These are phyloP conservation scores for Glaucopsyche alexis DNA, from an alignment of 2,888 invertebrate species.

Conservation along the genomic window DNA sequence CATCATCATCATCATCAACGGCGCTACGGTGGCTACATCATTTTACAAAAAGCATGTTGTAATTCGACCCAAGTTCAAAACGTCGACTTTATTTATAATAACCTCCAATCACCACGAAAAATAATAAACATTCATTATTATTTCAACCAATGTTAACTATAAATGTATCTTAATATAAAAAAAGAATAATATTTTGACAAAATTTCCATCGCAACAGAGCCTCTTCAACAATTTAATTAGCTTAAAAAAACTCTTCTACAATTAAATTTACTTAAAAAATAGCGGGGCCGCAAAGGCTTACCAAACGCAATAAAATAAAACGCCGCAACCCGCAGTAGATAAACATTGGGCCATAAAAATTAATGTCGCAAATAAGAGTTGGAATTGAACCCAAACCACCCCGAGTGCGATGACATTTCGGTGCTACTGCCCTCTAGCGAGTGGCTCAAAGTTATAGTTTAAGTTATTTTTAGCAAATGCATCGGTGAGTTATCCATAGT, in stretches of 20 bases:
- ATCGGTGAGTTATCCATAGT: not conserved
- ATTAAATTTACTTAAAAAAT: not conserved
- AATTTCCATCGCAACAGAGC: not conserved
- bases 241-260: not conserved
- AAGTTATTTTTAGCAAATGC: not conserved
- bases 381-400: slow-evolving; percentile 9
- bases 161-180: not conserved
- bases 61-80: too few relatives aligned
- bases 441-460: not conserved
- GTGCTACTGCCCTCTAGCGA: not conserved
- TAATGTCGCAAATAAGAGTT: slow-evolving; percentile 9
- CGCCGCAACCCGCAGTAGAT: not conserved
- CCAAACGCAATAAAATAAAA: not conserved
- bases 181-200: not conserved
- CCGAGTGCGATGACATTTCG: not conserved
- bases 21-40: too few relatives aligned
- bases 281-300: not conserved
- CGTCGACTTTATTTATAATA: too few relatives aligned
- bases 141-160: not conserved
- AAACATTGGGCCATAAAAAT: not conserved
- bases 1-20: not conserved
- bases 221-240: not conserved
- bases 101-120: too few relatives aligned
- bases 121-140: too few relatives aligned
- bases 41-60: too few relatives aligned